phyloP scores from a whole-genome alignment of 2,888 invertebrate genomes.

The Zaprionus lineosus region DNA sequence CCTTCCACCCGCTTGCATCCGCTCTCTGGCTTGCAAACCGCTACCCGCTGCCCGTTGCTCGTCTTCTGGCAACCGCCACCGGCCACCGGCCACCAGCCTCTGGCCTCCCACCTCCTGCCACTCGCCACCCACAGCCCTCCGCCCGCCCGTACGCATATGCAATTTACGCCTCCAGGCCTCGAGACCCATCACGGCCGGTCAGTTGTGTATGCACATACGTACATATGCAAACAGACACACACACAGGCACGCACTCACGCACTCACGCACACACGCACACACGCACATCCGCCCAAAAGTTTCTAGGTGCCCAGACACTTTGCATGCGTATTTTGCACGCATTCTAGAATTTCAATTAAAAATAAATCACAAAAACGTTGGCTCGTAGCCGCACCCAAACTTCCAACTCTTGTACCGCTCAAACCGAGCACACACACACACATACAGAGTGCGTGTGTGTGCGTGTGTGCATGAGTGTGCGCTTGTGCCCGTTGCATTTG shows the following conservation, averaged over 20 bases:
- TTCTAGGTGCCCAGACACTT: slow-evolving; percentile 79
- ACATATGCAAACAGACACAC: neutral
- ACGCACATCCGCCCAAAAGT: slow-evolving; percentile 60
- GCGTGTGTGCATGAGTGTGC: slow-evolving; percentile 26
- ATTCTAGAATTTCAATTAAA: slow-evolving; percentile 83
- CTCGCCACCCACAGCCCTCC: slow-evolving; percentile 17
- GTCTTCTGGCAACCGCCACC: neutral
- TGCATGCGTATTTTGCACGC: slow-evolving; percentile 81
- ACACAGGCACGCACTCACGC: neutral
- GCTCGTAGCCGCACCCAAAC: slow-evolving; percentile 34
- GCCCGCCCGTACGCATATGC: slow-evolving; percentile 57
- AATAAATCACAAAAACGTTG: slow-evolving; percentile 83
- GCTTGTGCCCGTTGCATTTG: slow-evolving; percentile 48
- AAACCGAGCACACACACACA: neutral
- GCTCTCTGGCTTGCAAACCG: slow-evolving; percentile 23
- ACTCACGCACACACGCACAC: neutral
- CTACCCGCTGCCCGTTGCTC: slow-evolving; percentile 10
- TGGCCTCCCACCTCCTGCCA: neutral
- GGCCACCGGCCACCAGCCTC: slow-evolving; percentile 6
- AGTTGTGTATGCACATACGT: slow-evolving; percentile 34
- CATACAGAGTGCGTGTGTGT: slow-evolving; percentile 5
- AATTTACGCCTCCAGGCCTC: slow-evolving; percentile 77
- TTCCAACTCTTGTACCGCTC: neutral
- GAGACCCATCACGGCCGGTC: slow-evolving; percentile 42
- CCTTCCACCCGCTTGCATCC: neutral